Percentiles rank a stretch among this genome's conserved stretches.
phyloP scores from a whole-genome alignment of 2,888 invertebrate genomes.

The Drosophila neoperkinsi region DNA sequence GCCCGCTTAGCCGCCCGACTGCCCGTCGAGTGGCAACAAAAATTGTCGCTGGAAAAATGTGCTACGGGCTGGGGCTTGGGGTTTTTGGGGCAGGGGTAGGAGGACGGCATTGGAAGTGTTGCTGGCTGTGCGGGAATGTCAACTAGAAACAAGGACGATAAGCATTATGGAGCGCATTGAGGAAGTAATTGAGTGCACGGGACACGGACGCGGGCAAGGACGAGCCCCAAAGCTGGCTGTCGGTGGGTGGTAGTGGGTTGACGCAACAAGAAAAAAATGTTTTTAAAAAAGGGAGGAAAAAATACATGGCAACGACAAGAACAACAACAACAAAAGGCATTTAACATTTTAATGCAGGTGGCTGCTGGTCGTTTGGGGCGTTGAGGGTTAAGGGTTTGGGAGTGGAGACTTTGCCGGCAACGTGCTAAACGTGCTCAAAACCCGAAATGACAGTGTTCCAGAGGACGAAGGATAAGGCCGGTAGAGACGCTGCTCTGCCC shows the following conservation, averaged over 20 bases:
- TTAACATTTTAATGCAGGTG: slow-evolving; percentile 79
- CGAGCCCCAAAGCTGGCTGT: slow-evolving; percentile 46
- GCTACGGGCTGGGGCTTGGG: slow-evolving; percentile 69
- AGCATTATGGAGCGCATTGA: slow-evolving; percentile 83
- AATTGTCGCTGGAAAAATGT: slow-evolving; percentile 83
- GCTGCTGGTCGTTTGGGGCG: slow-evolving; percentile 29
- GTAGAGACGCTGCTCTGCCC: slow-evolving; percentile 35
- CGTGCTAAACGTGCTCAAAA: slow-evolving; percentile 82
- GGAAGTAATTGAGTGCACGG: slow-evolving; percentile 82
- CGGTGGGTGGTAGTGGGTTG: slow-evolving; percentile 2
- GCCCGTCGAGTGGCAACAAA: slow-evolving; percentile 68
- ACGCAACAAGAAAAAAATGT: slow-evolving; percentile 29
- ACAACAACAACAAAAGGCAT: slow-evolving; percentile 61
- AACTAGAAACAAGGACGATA: slow-evolving; percentile 83
- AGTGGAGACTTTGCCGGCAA: slow-evolving; percentile 53
- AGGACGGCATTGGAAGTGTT: slow-evolving; percentile 58
- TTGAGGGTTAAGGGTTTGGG: not conserved
- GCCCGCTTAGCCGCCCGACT: slow-evolving; percentile 3
- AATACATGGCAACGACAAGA: slow-evolving; percentile 42
- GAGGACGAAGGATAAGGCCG: slow-evolving; percentile 65
- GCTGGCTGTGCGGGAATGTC: slow-evolving; percentile 79
- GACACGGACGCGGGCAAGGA: slow-evolving; percentile 73
- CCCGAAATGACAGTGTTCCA: slow-evolving; percentile 78
- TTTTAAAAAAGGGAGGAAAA: slow-evolving; percentile 27
- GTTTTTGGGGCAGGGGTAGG: not conserved